A percentile compares a stretch with the other conserved stretches of the same genome.
phyloP scores from a whole-genome alignment of 2,797 vertebrate species.

The Oreonectes daqikongensis region DNA sequence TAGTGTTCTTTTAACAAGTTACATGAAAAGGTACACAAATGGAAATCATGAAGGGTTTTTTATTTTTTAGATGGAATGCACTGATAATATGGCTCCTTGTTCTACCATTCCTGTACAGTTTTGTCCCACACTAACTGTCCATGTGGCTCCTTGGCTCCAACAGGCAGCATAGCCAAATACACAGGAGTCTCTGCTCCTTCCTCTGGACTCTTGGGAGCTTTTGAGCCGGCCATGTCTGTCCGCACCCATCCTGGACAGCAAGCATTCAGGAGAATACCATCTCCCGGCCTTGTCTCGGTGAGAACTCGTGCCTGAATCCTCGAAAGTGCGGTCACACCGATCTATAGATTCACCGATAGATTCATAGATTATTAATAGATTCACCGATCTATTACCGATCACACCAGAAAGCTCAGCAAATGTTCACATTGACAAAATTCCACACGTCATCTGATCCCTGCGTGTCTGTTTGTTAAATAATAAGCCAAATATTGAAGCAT shows the following conservation, averaged over 20 bases:
- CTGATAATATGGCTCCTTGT: not conserved
- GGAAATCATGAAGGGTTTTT: not conserved
- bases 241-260: constrained; percentile 67
- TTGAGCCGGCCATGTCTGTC: constrained; percentile 64
- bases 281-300: constrained; percentile 53
- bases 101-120: constrained; percentile 62
- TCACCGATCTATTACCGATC: too few relatives aligned
- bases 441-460: not conserved
- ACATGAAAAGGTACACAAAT: not conserved
- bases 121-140: constrained; percentile 64
- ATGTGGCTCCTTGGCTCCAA: constrained; percentile 58
- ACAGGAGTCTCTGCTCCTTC: constrained; percentile 64
- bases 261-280: constrained; percentile 66
- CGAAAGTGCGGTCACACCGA: constrained; percentile 60
- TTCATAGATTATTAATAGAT: too few relatives aligned
- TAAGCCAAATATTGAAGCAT: not conserved
- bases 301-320: constrained; percentile 63
- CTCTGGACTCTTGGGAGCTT: constrained; percentile 61
- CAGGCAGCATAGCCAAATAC: constrained; percentile 63
- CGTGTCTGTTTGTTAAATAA: not conserved
- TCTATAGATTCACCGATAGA: too few relatives aligned
- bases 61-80: constrained; percentile 1
- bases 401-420: constrained; percentile 36
- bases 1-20: not conserved
- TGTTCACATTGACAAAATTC: not conserved